Percentiles rank a stretch among this genome's conserved stretches.
Evolutionary conservation across 2,888 invertebrate genomes (phyloP).

Genomic region (Phania funesta): DNA sequence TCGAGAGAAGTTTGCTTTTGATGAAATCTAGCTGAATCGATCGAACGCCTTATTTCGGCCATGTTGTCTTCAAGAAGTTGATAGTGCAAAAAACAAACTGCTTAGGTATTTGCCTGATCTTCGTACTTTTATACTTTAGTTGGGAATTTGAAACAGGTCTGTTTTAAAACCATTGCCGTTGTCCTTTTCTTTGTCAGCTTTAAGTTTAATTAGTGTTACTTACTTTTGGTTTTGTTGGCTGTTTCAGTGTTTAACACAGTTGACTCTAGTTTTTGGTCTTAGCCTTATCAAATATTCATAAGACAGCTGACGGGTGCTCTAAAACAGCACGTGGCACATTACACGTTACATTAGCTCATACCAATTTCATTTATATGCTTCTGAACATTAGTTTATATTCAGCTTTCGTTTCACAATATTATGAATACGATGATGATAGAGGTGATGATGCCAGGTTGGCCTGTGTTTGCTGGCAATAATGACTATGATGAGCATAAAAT

Average conservation of each 20-base stretch:
- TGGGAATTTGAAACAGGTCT: conserved; percentile 22
- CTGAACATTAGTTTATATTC: conserved; percentile 53
- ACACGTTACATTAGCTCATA: conserved; percentile 31
- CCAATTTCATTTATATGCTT: conserved; percentile 48
- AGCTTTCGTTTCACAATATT: conserved; percentile 51
- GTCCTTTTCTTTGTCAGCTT: conserved; percentile 17
- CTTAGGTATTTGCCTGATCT: background rate
- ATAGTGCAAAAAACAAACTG: background rate
- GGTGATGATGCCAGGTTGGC: background rate
- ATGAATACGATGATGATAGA: background rate
- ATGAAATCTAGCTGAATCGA: conserved; percentile 46
- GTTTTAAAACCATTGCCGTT: conserved; percentile 36
- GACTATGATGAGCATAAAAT: conserved; percentile 2
- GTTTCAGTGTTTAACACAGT: conserved; percentile 22
- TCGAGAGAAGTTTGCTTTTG: conserved; percentile 69
- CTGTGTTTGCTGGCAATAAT: background rate
- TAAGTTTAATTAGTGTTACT: background rate
- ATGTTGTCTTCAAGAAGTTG: conserved; percentile 42
- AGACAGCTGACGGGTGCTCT: conserved; percentile 61
- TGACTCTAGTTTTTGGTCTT: conserved; percentile 47
- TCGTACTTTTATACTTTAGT: conserved; percentile 18
- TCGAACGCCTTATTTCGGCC: conserved; percentile 72
- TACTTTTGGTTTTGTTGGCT: conserved; percentile 14
- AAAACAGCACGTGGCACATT: conserved; percentile 53
- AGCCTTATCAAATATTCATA: conserved; percentile 65